Evolutionary conservation across 2,888 invertebrate genomes (phyloP).

Genomic region (Congeria kusceri): DNA sequence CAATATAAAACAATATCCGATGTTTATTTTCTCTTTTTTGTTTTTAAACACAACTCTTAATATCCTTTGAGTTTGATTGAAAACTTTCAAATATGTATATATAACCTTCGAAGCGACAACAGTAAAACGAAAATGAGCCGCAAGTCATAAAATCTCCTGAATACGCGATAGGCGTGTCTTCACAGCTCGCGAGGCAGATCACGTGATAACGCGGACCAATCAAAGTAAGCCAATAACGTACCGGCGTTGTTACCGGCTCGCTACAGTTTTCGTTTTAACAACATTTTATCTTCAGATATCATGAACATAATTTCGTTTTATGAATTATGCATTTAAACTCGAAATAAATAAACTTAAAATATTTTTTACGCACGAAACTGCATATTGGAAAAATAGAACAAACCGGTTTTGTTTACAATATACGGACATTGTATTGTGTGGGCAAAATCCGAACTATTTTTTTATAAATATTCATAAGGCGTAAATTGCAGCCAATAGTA

Average conservation of each 20-base stretch:
- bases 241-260: not conserved
- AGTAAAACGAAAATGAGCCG: slow-evolving; percentile 60
- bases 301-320: no score
- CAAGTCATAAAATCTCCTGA: slow-evolving; percentile 46
- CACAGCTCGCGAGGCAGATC: slow-evolving; percentile 33
- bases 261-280: no score
- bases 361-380: no score
- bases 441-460: slow-evolving; percentile 59
- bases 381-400: no score
- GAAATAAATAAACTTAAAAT: no score
- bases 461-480: slow-evolving; percentile 70
- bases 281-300: no score
- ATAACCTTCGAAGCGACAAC: slow-evolving; percentile 27
- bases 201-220: slow-evolving; percentile 57
- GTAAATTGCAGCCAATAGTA: slow-evolving; percentile 55
- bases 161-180: slow-evolving; percentile 63
- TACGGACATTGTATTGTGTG: slow-evolving; percentile 48
- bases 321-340: no score
- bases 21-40: slow-evolving; percentile 10
- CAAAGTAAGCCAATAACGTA: slow-evolving; percentile 19
- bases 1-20: not conserved
- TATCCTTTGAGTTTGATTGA: slow-evolving; percentile 32
- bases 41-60: slow-evolving; percentile 16
- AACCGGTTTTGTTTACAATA: slow-evolving; percentile 28
- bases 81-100: slow-evolving; percentile 26